Evolutionary conservation across 2,113 vertebrate species (phyloP).

Genomic region (Smithornis capensis): DNA sequence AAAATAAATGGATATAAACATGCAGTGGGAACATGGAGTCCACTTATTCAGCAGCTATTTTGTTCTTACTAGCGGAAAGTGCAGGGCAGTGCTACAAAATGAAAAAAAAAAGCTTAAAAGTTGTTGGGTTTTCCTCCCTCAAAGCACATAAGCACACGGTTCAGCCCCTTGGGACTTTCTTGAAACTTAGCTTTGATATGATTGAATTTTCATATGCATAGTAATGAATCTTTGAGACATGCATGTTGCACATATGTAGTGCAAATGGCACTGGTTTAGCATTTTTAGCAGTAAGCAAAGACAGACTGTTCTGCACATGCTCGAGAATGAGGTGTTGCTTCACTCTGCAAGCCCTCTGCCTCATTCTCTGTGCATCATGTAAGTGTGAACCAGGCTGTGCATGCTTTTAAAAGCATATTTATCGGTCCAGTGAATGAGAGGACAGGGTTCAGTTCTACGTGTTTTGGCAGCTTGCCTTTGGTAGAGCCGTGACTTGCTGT

Average conservation of each 20-base stretch:
- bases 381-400: slow-evolving; percentile 53
- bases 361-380: slow-evolving; percentile 59
- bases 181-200: slow-evolving; percentile 50
- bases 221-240: slow-evolving; percentile 49
- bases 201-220: slow-evolving; percentile 49
- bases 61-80: not conserved
- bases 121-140: not conserved
- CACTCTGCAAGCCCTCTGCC: not conserved
- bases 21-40: not conserved
- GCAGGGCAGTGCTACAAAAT: not conserved
- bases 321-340: slow-evolving; percentile 54
- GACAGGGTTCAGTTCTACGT: not conserved
- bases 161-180: slow-evolving; percentile 10
- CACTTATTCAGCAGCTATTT: not conserved
- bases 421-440: slow-evolving; percentile 7
- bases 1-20: not conserved
- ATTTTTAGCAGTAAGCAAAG: slow-evolving; percentile 6
- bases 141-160: not conserved
- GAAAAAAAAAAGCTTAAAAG: not conserved
- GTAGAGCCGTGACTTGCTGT: not conserved
- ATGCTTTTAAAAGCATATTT: slow-evolving; percentile 43
- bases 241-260: slow-evolving; percentile 30
- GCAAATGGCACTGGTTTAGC: slow-evolving; percentile 12
- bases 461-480: not conserved
- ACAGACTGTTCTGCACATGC: slow-evolving; percentile 47